phyloP scores from a whole-genome alignment of 64 coral and sea anemone genomes.

The Platygyra sinensis region DNA sequence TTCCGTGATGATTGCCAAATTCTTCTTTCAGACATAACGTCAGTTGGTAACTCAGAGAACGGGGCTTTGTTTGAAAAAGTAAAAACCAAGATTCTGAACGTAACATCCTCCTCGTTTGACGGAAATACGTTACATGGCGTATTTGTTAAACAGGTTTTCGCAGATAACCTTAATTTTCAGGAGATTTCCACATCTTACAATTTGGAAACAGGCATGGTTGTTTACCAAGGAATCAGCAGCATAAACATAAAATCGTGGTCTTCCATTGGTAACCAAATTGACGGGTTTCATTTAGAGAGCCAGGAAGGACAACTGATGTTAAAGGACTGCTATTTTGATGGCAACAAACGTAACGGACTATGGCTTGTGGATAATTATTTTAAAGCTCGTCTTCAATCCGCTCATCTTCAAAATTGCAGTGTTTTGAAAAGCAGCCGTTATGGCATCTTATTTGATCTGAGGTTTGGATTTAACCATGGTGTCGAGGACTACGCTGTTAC shows the following conservation, averaged over 20 bases:
- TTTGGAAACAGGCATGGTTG: constrained; percentile 8
- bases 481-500: constrained; percentile 9
- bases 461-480: not conserved
- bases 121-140: constrained; percentile 39
- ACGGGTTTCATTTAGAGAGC: constrained; percentile 34
- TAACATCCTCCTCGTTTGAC: constrained; percentile 26
- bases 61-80: not conserved
- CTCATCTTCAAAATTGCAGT: constrained; percentile 13
- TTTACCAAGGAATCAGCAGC: constrained; percentile 26
- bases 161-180: not conserved
- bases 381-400: constrained; percentile 8
- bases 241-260: constrained; percentile 30
- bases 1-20: not conserved
- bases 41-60: not conserved
- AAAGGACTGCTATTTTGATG: not conserved
- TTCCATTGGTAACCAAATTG: constrained; percentile 29
- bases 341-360: constrained; percentile 34
- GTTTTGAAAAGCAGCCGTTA: constrained; percentile 39
- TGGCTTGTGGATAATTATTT: not conserved
- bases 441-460: constrained; percentile 36
- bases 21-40: not conserved
- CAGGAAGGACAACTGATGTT: constrained; percentile 51
- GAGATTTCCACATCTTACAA: constrained; percentile 48
- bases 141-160: not conserved
- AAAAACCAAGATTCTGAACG: not conserved